phyloP scores from a whole-genome alignment of 2,888 invertebrate genomes.

The Prenolepis imparis region DNA sequence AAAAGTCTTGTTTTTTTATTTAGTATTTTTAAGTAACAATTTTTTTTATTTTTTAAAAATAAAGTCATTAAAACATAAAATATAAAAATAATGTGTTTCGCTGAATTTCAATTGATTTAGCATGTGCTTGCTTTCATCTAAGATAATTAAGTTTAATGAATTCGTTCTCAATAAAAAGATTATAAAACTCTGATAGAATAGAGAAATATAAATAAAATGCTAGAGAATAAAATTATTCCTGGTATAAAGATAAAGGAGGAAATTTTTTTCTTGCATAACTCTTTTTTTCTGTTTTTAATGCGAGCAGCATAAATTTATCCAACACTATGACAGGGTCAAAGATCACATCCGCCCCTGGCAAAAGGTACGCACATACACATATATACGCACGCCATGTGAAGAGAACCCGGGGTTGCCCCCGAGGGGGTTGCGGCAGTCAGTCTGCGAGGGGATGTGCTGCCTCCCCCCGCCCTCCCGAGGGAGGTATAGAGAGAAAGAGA shows the following conservation, averaged over 20 bases:
- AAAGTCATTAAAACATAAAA: not conserved
- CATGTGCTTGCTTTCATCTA: not conserved
- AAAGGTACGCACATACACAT: constrained; percentile 32
- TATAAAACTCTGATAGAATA: not conserved
- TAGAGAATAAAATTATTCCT: not conserved
- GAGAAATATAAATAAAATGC: constrained; percentile 2
- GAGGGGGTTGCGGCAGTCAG: constrained; percentile 60
- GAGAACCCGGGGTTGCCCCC: constrained; percentile 56
- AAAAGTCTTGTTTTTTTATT: not conserved
- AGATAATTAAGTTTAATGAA: not conserved
- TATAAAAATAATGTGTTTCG: not conserved
- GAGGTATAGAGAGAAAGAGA: constrained; percentile 31
- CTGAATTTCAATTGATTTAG: not conserved
- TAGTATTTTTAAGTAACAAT: not conserved
- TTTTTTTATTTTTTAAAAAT: not conserved
- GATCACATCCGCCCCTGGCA: constrained; percentile 65
- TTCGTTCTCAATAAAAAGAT: not conserved
- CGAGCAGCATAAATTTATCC: constrained; percentile 33
- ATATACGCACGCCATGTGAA: constrained; percentile 39
- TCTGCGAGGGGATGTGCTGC: constrained; percentile 55
- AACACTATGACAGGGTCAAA: constrained; percentile 40
- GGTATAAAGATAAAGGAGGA: not conserved
- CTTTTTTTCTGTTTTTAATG: constrained; percentile 24
- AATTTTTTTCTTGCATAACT: not conserved
- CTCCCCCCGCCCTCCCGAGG: constrained; percentile 6